Percentiles rank a stretch among this genome's conserved stretches.
phyloP scores from a whole-genome alignment of 2,797 vertebrate genomes.

The Micromesistius poutassou region DNA sequence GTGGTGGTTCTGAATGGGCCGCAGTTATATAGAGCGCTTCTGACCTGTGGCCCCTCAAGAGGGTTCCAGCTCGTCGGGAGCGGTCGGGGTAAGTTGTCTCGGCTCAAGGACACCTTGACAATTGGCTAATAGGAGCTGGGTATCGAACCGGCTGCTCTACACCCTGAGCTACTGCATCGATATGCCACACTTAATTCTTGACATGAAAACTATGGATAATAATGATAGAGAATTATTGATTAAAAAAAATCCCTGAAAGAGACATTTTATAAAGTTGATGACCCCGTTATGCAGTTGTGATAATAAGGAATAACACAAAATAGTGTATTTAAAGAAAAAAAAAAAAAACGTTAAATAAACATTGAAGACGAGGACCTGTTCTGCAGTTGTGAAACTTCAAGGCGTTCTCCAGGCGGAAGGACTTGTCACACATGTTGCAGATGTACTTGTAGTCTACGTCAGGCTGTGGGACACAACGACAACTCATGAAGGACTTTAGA shows the following conservation, averaged over 20 bases:
- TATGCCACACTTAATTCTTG: no score
- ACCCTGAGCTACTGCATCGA: neutral
- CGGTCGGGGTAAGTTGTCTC: no score
- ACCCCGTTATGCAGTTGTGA: no score
- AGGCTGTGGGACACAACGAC: constrained; percentile 64
- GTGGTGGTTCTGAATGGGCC: no score
- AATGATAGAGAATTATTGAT: no score
- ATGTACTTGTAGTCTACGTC: constrained; percentile 89
- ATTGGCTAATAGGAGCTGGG: neutral
- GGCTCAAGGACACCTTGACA: neutral
- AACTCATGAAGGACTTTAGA: neutral
- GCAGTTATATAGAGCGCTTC: no score
- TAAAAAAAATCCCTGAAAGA: no score
- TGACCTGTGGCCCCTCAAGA: no score
- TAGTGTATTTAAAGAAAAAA: no score
- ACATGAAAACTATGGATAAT: no score
- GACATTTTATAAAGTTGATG: no score
- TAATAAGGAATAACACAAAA: no score
- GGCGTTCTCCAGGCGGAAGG: constrained; percentile 92
- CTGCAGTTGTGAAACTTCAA: constrained; percentile 97
- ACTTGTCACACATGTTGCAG: constrained; percentile 90
- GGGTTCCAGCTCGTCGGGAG: neutral
- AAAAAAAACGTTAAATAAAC: neutral
- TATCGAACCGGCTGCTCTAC: neutral
- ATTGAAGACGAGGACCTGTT: constrained; percentile 76